Evolutionary conservation across 2,888 invertebrate genomes (phyloP).

Genomic region (Laspeyria flexula): DNA sequence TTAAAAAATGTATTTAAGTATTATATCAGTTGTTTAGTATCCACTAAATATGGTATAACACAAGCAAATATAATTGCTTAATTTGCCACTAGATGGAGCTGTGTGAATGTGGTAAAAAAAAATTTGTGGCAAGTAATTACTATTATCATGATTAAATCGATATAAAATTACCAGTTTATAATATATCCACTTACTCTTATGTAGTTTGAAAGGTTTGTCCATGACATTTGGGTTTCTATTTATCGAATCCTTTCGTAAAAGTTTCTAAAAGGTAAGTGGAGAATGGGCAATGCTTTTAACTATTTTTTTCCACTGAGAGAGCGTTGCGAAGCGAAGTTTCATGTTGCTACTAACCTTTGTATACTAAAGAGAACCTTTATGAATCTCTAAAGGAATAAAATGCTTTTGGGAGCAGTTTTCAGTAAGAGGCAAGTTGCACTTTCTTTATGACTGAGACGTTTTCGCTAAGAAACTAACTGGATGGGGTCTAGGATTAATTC

Average conservation of each 20-base stretch:
- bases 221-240: conserved; percentile 4
- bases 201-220: neutral
- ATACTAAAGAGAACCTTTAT: conserved; percentile 40
- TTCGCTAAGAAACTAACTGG: conserved; percentile 3
- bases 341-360: conserved; percentile 45
- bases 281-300: conserved; percentile 23
- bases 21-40: too few relatives aligned
- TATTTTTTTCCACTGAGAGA: conserved; percentile 30
- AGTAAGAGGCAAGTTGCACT: neutral
- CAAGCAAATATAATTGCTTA: too few relatives aligned
- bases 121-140: too few relatives aligned
- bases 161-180: neutral
- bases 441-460: conserved; percentile 27
- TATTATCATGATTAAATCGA: neutral
- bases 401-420: conserved; percentile 32
- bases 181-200: neutral
- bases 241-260: conserved; percentile 10
- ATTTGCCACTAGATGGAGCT: too few relatives aligned
- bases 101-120: too few relatives aligned
- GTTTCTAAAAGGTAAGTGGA: conserved; percentile 8
- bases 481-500: conserved; percentile 2
- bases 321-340: conserved; percentile 47
- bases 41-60: too few relatives aligned
- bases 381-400: conserved; percentile 40
- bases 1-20: too few relatives aligned